These are phyloP conservation scores for Phenganax subtilis DNA, from an alignment of 92 coral and sea anemone genomes.

Conservation along the genomic window DNA sequence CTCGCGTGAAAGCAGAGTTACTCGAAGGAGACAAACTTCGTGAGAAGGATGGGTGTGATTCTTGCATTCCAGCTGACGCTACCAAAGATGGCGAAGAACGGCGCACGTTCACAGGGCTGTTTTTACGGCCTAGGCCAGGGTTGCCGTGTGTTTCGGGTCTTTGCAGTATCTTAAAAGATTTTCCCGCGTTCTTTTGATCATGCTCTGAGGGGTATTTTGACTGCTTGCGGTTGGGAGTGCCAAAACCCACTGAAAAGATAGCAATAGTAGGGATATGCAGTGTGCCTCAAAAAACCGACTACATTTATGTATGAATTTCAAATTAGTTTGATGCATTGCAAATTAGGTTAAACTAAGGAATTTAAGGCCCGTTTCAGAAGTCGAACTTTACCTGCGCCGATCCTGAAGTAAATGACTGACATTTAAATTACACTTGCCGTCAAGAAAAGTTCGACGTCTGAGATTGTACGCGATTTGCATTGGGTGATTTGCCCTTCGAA, in stretches of 20 bases:
- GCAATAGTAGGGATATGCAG: not conserved
- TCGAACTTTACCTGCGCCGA: too few species aligned
- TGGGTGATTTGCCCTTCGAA: too few species aligned
- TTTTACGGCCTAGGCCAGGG: constrained; percentile 34
- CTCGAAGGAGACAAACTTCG: constrained; percentile 34
- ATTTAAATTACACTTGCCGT: too few species aligned
- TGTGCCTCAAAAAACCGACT: not conserved
- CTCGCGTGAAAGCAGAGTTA: constrained; percentile 36
- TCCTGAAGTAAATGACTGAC: too few species aligned
- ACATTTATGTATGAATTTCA: too few species aligned
- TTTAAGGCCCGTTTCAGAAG: too few species aligned
- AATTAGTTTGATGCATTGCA: too few species aligned
- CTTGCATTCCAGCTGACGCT: constrained; percentile 33
- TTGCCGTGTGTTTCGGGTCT: constrained; percentile 52
- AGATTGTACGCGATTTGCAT: too few species aligned
- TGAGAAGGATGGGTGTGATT: constrained; percentile 20
- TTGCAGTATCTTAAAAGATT: constrained; percentile 64
- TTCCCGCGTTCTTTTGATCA: constrained; percentile 44
- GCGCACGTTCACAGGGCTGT: constrained; percentile 12
- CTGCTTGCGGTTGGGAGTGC: constrained; percentile 17
- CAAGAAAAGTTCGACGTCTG: too few species aligned
- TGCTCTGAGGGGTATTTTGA: constrained; percentile 36
- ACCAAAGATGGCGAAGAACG: constrained; percentile 38
- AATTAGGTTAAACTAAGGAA: too few species aligned
- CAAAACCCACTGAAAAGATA: constrained; percentile 7